Evolutionary conservation across 2,888 invertebrate genomes (phyloP).

Genomic region (Cataglyphis livida): DNA sequence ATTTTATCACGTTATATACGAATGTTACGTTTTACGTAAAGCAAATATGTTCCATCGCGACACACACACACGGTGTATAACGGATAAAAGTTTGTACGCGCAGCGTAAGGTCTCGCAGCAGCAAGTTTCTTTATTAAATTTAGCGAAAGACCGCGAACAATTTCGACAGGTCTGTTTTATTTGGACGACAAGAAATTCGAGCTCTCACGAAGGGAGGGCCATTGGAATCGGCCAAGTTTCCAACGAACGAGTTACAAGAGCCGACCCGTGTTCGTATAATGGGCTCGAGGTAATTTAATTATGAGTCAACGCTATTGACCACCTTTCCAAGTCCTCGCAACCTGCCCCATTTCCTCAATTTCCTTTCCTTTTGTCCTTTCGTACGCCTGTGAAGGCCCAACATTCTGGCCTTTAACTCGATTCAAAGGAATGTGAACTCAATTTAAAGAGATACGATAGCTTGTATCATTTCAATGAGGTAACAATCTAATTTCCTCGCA

Average conservation of each 20-base stretch:
- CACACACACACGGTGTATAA: background rate
- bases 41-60: background rate
- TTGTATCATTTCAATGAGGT: conserved; percentile 11
- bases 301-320: conserved; percentile 57
- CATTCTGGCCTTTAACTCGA: conserved; percentile 13
- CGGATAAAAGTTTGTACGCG: conserved; percentile 16
- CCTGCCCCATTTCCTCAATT: conserved; percentile 35
- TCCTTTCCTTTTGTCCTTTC: conserved; percentile 11
- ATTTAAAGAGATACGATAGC: conserved; percentile 27
- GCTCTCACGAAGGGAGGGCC: background rate
- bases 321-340: conserved; percentile 34
- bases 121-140: conserved; percentile 52
- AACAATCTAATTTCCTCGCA: conserved; percentile 8
- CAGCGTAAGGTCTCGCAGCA: background rate
- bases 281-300: conserved; percentile 64
- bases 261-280: conserved; percentile 41
- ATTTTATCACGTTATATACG: background rate
- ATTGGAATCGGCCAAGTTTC: conserved; percentile 29
- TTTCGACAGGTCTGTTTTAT: conserved; percentile 48
- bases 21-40: background rate
- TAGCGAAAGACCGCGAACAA: conserved; percentile 23
- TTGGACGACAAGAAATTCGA: conserved; percentile 49
- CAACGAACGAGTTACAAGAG: conserved; percentile 33
- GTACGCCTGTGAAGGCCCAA: background rate
- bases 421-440: conserved; percentile 27